Base-by-base conservation (phyloP, 2,888 invertebrate species). In the Caenorhabditis drosophilae region DNA sequence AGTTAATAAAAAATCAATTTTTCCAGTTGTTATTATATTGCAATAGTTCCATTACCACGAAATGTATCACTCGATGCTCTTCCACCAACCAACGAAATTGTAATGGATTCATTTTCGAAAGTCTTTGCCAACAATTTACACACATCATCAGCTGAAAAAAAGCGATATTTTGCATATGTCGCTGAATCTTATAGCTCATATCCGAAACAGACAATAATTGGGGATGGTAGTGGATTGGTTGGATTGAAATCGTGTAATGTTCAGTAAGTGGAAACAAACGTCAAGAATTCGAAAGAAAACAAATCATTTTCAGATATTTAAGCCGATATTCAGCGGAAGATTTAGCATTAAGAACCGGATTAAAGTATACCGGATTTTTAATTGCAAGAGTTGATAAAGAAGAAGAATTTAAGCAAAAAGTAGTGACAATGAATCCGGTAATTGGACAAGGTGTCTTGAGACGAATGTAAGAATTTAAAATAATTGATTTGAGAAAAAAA, bases 21-120 rank as follows among this genome's bases (percentile, higher is more conserved):
- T n/a, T n/a, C n/a, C n/a, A n/a, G 81, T 20, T 82, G 83, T 44
- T 83, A 78, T 59, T 83, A 83, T 56, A 60, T 83, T 27, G 83
- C 83, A 2, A 70, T 83, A 18, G 76, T 83, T 0, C 83, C 83
- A 0, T 57, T 81, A n/a, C 78, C 69, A 1, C 31, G 61, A 4
- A 83, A 83, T 54, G 75, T 76, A 9, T 75, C 76, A 25, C 49
- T 82, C 18, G 76, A 75, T 31, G 23, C 48, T 16, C 64, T 82
- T 36, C 81, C 79, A 15, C 47, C 56, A 7, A 75, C 79, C 1
- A 68, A 66, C 27, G 71, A 70, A 15, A 75, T 83, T 52, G 70
- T 78, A 22, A 75, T 83, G 73, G 83, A 82, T 48, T 72, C 68
- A 6, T 58, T 61, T 20, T 53, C 69, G 0, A 69, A 68, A 50